Base-by-base conservation (phyloP, 2,888 invertebrate genomes). In the Amblyjoppa proteus region DNA sequence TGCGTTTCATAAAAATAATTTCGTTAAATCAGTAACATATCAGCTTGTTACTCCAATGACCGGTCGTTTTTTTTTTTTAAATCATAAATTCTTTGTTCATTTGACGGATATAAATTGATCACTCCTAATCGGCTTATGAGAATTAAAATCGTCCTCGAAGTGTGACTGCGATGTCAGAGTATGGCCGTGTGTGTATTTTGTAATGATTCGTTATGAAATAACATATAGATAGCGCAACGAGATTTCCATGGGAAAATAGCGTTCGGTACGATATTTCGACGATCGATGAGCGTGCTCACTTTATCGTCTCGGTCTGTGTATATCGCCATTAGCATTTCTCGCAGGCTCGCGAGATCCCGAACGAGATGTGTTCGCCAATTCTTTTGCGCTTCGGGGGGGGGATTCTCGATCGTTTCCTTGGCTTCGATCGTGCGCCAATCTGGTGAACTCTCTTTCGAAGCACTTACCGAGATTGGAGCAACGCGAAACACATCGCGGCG, bases 391-490 rank as follows among this genome's bases (percentile, higher is more conserved):
- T 28, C 61, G 73, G 85, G 85, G 76, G 85, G 76, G 53, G 20
- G 53, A 77, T 83, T 64, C 83, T 83, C 82, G 82, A 85, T 85
- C 85, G 82, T 81, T 82, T 73, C 73, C 73, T 73, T 71, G 71
- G 58, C 82, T 83, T 68, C 66, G 58, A 74, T 81, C 58, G 83
- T 82, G 70, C 64, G 13, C 51, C 75, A 34, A 71, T 66, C 73
- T 51, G 81, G 73, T 49, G 56, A 70, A 74, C 83, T 77, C 80
- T 77, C 83, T 83, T 85, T 83, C 74, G 61, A 80, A 81, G 80
- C 83, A 83, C 85, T 81, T 83, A 80, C 80, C 77, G 68, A 81
- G 85, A 85, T 83, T 80, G 79, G 80, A 85, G 74, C 80, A 85
- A 83, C 80, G 76, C 83, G 77, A 85, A 83, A 83, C 71, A 75